A percentile compares a stretch with the other conserved stretches of the same genome.
Conservation (phyloP, 1,140 invertebrate species). For the Diorhabda carinulata region DNA sequence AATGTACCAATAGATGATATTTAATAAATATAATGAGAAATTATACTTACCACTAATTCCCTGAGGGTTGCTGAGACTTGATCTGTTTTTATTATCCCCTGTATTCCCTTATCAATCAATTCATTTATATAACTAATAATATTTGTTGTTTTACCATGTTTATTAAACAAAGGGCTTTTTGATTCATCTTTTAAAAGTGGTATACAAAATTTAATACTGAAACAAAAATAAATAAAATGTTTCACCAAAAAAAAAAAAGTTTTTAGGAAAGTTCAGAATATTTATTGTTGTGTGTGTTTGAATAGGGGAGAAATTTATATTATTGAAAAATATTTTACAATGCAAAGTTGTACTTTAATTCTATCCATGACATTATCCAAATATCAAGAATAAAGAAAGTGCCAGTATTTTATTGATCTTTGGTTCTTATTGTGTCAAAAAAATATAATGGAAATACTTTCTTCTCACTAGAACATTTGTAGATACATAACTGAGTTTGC, state of each 20-base stretch:
- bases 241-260: not conserved
- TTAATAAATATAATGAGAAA: constrained; percentile 1
- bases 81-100: constrained; percentile 68
- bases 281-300: not conserved
- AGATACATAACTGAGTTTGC: not conserved
- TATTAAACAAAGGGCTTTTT: constrained; percentile 53
- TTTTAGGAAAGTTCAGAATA: not conserved
- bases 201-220: constrained; percentile 53
- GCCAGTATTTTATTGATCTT: not conserved
- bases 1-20: too few relatives aligned
- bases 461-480: not conserved
- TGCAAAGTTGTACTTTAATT: not conserved
- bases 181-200: constrained; percentile 54
- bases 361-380: too few relatives aligned
- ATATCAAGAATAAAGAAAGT: not conserved
- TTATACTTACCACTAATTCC: constrained; percentile 63
- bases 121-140: constrained; percentile 56
- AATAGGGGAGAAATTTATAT: not conserved
- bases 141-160: constrained; percentile 51
- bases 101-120: constrained; percentile 65
- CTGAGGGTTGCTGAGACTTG: constrained; percentile 60
- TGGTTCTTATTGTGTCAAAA: not conserved
- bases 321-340: not conserved
- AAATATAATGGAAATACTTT: not conserved
- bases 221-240: constrained; percentile 34